Evolutionary conservation across 2,888 invertebrate species (phyloP).

Genomic region (Rhopalosiphum nymphaeae): DNA sequence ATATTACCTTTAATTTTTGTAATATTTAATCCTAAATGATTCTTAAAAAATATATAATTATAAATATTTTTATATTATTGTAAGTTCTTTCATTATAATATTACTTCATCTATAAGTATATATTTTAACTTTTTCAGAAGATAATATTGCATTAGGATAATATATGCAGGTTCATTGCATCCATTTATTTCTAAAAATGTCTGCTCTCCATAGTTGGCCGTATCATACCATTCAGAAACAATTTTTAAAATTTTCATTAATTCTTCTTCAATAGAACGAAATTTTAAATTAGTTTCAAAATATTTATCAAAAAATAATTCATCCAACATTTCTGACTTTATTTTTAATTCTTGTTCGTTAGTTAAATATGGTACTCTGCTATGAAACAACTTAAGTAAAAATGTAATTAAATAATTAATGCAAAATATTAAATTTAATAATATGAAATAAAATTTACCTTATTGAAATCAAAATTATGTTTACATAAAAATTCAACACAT

Average conservation of each 20-base stretch:
- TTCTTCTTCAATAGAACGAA: conserved; percentile 40
- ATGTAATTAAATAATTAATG: not conserved
- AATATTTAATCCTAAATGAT: conserved; percentile 19
- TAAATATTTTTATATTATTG: not conserved
- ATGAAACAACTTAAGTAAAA: conserved; percentile 51
- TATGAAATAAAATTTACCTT: conserved; percentile 29
- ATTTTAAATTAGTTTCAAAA: conserved; percentile 46
- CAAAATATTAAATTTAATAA: not conserved
- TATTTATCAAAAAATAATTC: conserved; percentile 41
- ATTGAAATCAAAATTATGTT: conserved; percentile 58
- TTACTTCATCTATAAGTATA: conserved; percentile 43
- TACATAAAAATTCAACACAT: conserved; percentile 61
- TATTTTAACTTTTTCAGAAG: conserved; percentile 41
- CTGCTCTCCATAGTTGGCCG: conserved; percentile 24
- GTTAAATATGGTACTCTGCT: conserved; percentile 48
- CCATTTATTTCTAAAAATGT: conserved; percentile 44
- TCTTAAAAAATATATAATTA: conserved; percentile 19
- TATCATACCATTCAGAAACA: conserved; percentile 49
- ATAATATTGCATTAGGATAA: conserved; percentile 43
- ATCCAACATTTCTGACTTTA: conserved; percentile 41
- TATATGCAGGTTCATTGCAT: conserved; percentile 39
- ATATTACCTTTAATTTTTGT: conserved; percentile 28
- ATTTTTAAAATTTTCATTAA: conserved; percentile 25
- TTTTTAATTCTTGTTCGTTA: conserved; percentile 43
- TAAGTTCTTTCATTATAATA: not conserved